Evolutionary conservation across 2,113 vertebrate species (phyloP).

Genomic region (Zosterops borbonicus): DNA sequence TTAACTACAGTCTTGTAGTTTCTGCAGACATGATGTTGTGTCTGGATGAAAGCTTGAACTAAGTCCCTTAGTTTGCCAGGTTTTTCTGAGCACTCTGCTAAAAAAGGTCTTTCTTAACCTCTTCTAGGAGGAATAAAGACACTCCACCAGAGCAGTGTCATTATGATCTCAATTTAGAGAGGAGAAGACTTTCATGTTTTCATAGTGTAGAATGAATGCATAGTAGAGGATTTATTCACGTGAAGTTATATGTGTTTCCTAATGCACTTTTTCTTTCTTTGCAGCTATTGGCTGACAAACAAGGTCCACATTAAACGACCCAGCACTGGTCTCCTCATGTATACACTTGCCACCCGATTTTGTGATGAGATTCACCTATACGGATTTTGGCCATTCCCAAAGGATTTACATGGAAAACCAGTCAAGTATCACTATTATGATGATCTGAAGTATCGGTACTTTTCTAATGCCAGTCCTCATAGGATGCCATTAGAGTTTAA

Average conservation of each 20-base stretch:
- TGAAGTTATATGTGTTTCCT: background rate
- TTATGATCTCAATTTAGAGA: background rate
- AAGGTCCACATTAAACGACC: slow-evolving; percentile 89
- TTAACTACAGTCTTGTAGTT: background rate
- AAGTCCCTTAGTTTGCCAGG: background rate
- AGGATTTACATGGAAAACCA: slow-evolving; percentile 81
- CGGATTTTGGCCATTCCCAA: slow-evolving; percentile 90
- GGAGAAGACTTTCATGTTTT: background rate
- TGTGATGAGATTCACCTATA: slow-evolving; percentile 90
- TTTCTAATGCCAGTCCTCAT: slow-evolving; percentile 85
- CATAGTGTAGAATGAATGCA: background rate
- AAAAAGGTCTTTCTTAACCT: background rate
- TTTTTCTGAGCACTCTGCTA: background rate
- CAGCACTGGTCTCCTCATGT: slow-evolving; percentile 90
- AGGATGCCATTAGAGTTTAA: slow-evolving; percentile 91
- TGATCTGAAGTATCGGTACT: slow-evolving; percentile 86
- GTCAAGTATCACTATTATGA: slow-evolving; percentile 93
- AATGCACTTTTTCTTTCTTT: slow-evolving; percentile 47
- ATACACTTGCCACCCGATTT: slow-evolving; percentile 87
- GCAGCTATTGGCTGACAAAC: slow-evolving; percentile 89
- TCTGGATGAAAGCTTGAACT: background rate
- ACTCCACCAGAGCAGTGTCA: background rate
- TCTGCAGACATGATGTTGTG: background rate
- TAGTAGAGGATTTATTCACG: background rate
- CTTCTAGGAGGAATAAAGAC: background rate